Evolutionary conservation across 2,113 vertebrate genomes (phyloP).

Genomic region (Spermophilus dauricus): DNA sequence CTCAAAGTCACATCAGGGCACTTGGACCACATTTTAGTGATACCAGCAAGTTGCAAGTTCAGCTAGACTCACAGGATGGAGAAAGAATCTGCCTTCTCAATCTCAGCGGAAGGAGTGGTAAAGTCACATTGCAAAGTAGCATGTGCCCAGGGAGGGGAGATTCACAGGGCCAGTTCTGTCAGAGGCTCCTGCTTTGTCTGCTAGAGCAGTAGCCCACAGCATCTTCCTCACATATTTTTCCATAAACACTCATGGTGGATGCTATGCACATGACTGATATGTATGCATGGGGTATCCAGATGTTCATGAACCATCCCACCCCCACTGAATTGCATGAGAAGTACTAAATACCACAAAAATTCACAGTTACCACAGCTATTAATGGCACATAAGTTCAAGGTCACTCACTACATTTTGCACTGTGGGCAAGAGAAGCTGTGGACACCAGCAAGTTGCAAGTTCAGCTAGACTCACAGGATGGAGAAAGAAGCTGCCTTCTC

Average conservation of each 20-base stretch:
- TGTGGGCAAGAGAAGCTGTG: not conserved
- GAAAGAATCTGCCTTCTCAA: not conserved
- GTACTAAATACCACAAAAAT: slow-evolving; percentile 58
- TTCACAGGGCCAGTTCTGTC: not conserved
- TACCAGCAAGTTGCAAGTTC: not conserved
- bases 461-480: no score
- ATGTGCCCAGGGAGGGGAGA: not conserved
- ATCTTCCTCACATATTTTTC: not conserved
- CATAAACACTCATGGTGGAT: slow-evolving; percentile 35
- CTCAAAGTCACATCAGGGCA: not conserved
- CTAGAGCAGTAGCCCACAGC: not conserved
- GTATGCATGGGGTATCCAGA: slow-evolving; percentile 1
- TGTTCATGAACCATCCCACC: not conserved
- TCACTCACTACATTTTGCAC: not conserved
- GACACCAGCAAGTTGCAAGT: no score
- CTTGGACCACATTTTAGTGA: not conserved
- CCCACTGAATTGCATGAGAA: not conserved
- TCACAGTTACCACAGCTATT: slow-evolving; percentile 46
- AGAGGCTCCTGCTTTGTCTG: not conserved
- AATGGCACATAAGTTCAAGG: slow-evolving; percentile 48
- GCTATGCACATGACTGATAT: slow-evolving; percentile 21
- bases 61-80: not conserved
- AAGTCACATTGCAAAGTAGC: not conserved
- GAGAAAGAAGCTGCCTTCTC: no score
- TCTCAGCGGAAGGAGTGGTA: not conserved